Conservation (phyloP, 2,113 vertebrate species). For the Oplegnathus fasciatus region DNA sequence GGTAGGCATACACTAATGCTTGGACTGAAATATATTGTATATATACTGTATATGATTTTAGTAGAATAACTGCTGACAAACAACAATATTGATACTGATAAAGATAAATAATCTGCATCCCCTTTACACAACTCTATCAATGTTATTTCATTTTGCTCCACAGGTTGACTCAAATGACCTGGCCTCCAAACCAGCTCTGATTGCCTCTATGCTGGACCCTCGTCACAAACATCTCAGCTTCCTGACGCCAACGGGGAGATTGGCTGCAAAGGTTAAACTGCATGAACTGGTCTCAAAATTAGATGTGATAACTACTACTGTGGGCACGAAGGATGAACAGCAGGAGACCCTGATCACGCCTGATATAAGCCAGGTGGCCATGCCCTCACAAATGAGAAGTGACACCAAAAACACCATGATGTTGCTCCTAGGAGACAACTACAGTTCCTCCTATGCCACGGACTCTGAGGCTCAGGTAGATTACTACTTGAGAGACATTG, state of each 20-base stretch:
- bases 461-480: conserved; percentile 76
- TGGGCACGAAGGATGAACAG: conserved; percentile 62
- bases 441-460: conserved; percentile 72
- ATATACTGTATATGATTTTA: neutral
- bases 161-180: conserved; percentile 71
- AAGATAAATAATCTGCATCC: neutral
- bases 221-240: conserved; percentile 80
- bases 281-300: conserved; percentile 74
- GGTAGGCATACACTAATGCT: conserved; percentile 41
- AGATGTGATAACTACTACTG: conserved; percentile 38
- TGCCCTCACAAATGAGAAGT: conserved; percentile 53
- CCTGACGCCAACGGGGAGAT: conserved; percentile 62
- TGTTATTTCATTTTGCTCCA: neutral
- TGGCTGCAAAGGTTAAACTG: conserved; percentile 74
- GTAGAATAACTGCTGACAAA: neutral
- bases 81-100: neutral
- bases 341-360: conserved; percentile 66
- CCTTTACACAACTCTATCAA: neutral
- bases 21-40: neutral
- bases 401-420: conserved; percentile 76
- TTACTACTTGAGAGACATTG: conserved; percentile 78
- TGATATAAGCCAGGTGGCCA: conserved; percentile 48
- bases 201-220: conserved; percentile 76
- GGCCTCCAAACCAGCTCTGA: conserved; percentile 72
- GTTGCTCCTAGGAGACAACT: conserved; percentile 75